phyloP scores from a whole-genome alignment of 2,113 vertebrate genomes.

The Argyrosomus japonicus region DNA sequence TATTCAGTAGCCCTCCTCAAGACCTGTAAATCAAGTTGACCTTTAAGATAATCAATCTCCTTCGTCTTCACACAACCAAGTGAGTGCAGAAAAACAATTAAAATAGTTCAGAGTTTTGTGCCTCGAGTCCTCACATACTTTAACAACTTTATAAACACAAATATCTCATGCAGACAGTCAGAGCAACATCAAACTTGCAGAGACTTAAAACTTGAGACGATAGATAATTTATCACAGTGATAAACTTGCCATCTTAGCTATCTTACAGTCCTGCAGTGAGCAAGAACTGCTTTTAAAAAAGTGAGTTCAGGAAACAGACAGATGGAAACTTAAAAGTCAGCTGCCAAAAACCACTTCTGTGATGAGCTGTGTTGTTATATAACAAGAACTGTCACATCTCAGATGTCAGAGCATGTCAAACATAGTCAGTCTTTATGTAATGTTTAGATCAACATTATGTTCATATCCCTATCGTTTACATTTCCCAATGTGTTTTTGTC shows the following conservation, averaged over 20 bases:
- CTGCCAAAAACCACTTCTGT: neutral
- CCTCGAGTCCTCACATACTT: neutral
- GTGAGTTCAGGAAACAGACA: neutral
- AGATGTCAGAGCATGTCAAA: slow-evolving; percentile 13
- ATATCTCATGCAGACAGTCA: neutral
- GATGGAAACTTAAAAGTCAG: slow-evolving; percentile 5
- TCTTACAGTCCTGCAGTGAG: slow-evolving; percentile 2
- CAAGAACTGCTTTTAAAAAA: slow-evolving; percentile 1
- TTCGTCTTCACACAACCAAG: slow-evolving; percentile 2
- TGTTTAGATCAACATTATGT: slow-evolving; percentile 3
- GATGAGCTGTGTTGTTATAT: neutral
- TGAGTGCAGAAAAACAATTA: neutral
- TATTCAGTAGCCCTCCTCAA: neutral
- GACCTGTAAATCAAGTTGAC: neutral
- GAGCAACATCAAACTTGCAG: slow-evolving; percentile 15
- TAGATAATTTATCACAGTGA: slow-evolving; percentile 20
- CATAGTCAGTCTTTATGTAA: neutral
- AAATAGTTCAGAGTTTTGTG: neutral
- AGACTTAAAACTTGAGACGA: neutral
- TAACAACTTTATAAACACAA: neutral
- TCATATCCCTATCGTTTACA: neutral
- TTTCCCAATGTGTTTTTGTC: neutral
- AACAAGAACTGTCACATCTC: neutral
- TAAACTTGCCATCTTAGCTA: neutral
- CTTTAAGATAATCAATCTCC: neutral